Percentiles rank a stretch among this genome's conserved stretches.
Conservation (phyloP, 2,888 invertebrate species). For the Cataglyphis rosenhaueri region DNA sequence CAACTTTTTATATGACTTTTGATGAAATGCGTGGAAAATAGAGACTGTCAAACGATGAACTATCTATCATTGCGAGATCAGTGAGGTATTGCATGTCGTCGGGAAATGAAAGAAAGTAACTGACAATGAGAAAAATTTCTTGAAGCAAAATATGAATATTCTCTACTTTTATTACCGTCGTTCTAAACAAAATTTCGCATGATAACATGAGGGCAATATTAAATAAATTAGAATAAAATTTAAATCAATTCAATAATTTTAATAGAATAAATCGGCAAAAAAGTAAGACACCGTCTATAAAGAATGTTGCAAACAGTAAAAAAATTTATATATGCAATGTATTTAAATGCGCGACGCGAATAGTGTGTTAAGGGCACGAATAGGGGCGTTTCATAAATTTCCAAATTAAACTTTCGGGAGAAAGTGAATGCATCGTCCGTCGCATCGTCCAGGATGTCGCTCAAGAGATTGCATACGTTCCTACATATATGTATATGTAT, state of each 20-base stretch:
- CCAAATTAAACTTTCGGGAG: constrained; percentile 38
- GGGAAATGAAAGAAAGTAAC: constrained; percentile 24
- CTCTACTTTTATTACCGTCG: constrained; percentile 4
- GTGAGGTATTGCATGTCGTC: constrained; percentile 35
- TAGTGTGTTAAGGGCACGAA: constrained; percentile 39
- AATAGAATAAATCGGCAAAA: too few relatives aligned
- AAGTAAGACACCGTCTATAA: neutral
- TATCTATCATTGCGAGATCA: constrained; percentile 28
- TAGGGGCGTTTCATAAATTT: constrained; percentile 38
- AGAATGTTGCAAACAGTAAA: neutral
- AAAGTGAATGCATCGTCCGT: constrained; percentile 22
- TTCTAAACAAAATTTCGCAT: constrained; percentile 25
- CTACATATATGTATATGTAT: constrained; percentile 38
- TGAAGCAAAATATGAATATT: constrained; percentile 55
- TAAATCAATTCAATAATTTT: neutral
- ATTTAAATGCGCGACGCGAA: constrained; percentile 18
- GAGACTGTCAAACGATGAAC: constrained; percentile 31
- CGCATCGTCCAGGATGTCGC: constrained; percentile 43
- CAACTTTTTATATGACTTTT: constrained; percentile 70
- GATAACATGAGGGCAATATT: neutral
- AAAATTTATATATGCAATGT: neutral
- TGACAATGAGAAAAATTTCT: constrained; percentile 40
- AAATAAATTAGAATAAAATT: neutral
- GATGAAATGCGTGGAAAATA: constrained; percentile 1
- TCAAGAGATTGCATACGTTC: constrained; percentile 44